Evolutionary conservation across 2,113 vertebrate species (phyloP).

Genomic region (Chloropsis hardwickii): DNA sequence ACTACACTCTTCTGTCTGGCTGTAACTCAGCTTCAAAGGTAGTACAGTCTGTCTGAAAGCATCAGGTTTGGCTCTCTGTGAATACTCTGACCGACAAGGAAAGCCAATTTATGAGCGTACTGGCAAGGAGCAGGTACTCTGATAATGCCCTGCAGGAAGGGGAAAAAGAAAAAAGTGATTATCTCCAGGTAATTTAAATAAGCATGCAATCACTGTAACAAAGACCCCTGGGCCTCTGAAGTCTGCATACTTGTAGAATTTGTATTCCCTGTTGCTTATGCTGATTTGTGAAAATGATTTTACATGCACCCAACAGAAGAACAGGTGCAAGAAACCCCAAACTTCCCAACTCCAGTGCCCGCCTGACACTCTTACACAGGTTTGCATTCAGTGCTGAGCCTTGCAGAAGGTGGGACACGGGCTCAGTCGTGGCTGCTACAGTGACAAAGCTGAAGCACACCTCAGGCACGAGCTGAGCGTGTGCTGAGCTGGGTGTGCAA

Average conservation of each 20-base stretch:
- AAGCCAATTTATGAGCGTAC: constrained; percentile 94
- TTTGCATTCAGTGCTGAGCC: not conserved
- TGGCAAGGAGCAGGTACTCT: constrained; percentile 94
- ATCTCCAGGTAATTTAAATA: not conserved
- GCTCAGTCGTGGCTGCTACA: not conserved
- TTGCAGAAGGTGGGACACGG: rapidly evolving
- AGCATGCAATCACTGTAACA: not conserved
- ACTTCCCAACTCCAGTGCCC: rapidly evolving
- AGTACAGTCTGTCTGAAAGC: constrained; percentile 87
- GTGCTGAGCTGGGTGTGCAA: not conserved
- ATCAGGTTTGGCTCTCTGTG: constrained; percentile 81
- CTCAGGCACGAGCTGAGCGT: not conserved
- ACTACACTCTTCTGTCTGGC: not conserved
- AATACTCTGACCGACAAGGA: constrained; percentile 92
- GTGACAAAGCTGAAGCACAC: not conserved
- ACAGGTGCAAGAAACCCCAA: rapidly evolving
- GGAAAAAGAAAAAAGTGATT: not conserved
- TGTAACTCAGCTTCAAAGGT: constrained; percentile 74
- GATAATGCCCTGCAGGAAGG: constrained; percentile 81
- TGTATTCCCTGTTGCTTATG: not conserved
- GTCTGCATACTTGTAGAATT: too few relatives aligned
- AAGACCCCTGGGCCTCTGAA: not conserved
- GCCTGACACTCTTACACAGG: not conserved
- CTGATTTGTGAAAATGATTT: not conserved
- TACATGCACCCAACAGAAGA: not conserved